phyloP scores from a whole-genome alignment of 2,113 vertebrate species.

The Apodemus speciosus region DNA sequence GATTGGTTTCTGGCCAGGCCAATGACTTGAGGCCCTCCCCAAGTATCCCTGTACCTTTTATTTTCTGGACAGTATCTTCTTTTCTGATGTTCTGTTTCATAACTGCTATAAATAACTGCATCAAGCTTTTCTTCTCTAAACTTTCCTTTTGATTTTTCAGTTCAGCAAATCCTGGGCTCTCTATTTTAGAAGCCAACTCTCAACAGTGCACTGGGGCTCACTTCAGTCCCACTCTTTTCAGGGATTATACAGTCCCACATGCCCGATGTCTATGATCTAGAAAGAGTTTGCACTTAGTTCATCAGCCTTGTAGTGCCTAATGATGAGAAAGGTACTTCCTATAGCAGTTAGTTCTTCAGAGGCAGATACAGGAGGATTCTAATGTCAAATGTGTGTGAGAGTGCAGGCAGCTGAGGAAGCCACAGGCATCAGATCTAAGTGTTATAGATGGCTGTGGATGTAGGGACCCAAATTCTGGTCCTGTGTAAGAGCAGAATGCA shows the following conservation, averaged over 20 bases:
- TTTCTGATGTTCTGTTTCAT: neutral
- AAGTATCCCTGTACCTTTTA: neutral
- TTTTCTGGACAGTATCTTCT: neutral
- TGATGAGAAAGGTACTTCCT: neutral
- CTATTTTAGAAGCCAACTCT: neutral
- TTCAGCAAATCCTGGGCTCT: conserved; percentile 6
- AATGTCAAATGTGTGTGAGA: neutral
- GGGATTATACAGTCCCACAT: neutral
- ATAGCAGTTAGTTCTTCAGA: neutral
- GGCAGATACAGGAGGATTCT: neutral
- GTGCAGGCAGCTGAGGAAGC: neutral
- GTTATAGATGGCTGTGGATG: neutral
- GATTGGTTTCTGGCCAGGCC: neutral
- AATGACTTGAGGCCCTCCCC: neutral
- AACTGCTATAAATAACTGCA: neutral
- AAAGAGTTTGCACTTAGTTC: neutral
- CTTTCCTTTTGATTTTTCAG: conserved; percentile 13
- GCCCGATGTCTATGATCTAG: neutral
- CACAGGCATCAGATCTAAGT: neutral
- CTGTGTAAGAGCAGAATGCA: neutral
- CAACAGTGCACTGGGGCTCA: neutral
- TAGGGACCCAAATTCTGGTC: neutral
- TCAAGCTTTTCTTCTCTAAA: neutral
- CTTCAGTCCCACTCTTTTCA: neutral
- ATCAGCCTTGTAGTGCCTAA: neutral